A percentile compares a stretch with the other conserved stretches of the same genome.
Evolutionary conservation across 2,888 invertebrate genomes (phyloP).

Genomic region (Blastobasis adustella): DNA sequence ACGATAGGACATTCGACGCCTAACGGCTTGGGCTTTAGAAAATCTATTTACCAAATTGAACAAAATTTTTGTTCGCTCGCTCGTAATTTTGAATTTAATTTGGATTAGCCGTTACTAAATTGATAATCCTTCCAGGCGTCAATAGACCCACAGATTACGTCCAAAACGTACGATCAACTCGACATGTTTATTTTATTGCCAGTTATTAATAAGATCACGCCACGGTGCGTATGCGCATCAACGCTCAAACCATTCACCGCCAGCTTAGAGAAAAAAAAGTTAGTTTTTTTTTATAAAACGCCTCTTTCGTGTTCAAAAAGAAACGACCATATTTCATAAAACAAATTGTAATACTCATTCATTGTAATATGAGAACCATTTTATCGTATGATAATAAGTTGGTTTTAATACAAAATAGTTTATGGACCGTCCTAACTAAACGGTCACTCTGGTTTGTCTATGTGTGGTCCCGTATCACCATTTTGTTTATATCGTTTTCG

Average conservation of each 20-base stretch:
- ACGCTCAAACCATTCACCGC: conserved; percentile 18
- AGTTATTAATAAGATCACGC: conserved; percentile 16
- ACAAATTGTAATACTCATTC: conserved; percentile 46
- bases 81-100: not conserved
- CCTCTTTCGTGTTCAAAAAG: conserved; percentile 41
- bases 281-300: conserved; percentile 22
- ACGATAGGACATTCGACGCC: too few species aligned
- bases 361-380: conserved; percentile 50
- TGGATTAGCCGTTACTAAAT: not conserved
- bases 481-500: not conserved
- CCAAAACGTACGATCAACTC: not conserved
- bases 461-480: conserved; percentile 25
- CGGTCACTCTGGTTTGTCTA: conserved; percentile 11
- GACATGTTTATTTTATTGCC: conserved; percentile 11
- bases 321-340: conserved; percentile 43
- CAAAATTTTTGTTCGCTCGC: too few species aligned
- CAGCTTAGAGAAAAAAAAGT: conserved; percentile 3
- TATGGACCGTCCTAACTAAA: conserved; percentile 23
- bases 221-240: conserved; percentile 12
- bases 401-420: conserved; percentile 44
- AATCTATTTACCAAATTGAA: too few species aligned
- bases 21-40: too few species aligned
- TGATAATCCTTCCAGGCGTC: not conserved
- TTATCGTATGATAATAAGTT: conserved; percentile 34
- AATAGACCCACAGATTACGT: not conserved